Base-by-base conservation (phyloP, 2,888 invertebrate genomes). In the Koerneria pararmatus region DNA sequence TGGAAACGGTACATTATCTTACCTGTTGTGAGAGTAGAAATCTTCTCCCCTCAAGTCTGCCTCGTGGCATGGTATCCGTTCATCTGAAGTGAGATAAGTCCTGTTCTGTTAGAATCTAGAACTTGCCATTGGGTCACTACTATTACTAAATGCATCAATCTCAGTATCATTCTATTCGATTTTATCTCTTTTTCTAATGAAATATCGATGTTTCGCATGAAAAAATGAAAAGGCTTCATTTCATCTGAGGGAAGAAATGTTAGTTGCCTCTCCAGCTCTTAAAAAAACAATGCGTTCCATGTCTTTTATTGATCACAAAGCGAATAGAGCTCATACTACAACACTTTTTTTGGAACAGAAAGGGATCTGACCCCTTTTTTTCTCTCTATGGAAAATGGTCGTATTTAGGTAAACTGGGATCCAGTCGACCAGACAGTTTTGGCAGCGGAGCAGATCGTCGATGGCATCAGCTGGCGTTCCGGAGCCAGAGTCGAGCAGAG, bases 341-440 rank as follows among this genome's bases (percentile, higher is more conserved):
- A n/a, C 41, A 8, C 8, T 41, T 8, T 41, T 41, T 41, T 41
- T 41, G 41, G 19, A 19, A 41, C 19, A 19, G 41, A 11, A 8
- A 19, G 8, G 19, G 41, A 19, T 41, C 19, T 41, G 19, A 5
- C 19, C 22, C 11, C 24, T 19, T 58, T 34, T 58, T 31, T 56
- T 56, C 29, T 5, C 5, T 6, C 5, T 37, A 97, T 0, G 41
- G 8, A 41, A 15, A 15, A n/a, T 51, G 51, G 6, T 22, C 24
- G 8, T 11, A 5, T 29, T 11, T 37, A 72, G 70, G 76, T 76
- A 22, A 95, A 95, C 86, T 99, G 98, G 98, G 98, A 99, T 87
- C 98, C 98, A 1, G 88, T 97, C 0, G 98, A 99, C 85, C 86
- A 91, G 85, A 99, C 98, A 2, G 98, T 98, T 1, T 85, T 99